Conservation (phyloP, 2,888 invertebrate species). For the Poecilus cupreus region DNA sequence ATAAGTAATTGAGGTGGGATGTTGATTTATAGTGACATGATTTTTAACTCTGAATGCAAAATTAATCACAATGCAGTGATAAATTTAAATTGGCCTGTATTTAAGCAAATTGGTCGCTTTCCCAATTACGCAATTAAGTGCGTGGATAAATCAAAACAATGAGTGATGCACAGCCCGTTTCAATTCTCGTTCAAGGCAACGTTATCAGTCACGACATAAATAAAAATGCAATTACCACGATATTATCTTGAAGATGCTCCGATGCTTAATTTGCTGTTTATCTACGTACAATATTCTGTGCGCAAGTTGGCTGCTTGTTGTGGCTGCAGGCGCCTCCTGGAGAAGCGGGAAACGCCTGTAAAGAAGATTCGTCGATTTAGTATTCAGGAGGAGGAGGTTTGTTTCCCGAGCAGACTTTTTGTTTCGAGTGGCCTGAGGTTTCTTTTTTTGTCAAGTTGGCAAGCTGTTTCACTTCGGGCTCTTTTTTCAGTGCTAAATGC, state of each 20-base stretch:
- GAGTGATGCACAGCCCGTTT: background rate
- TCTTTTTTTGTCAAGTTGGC: conserved; percentile 58
- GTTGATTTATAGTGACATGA: conserved; percentile 30
- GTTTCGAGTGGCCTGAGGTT: conserved; percentile 58
- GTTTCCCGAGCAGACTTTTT: conserved; percentile 50
- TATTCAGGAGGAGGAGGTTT: conserved; percentile 50
- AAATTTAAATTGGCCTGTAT: conserved; percentile 3
- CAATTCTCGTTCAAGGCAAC: background rate
- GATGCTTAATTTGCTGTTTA: conserved; percentile 62
- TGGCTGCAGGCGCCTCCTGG: conserved; percentile 11
- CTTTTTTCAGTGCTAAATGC: conserved; percentile 56
- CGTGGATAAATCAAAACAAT: background rate
- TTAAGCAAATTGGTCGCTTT: conserved; percentile 28
- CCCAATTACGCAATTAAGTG: background rate
- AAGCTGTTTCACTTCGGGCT: conserved; percentile 58
- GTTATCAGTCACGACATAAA: conserved; percentile 64
- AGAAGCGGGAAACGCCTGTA: conserved; percentile 16
- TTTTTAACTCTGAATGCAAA: background rate
- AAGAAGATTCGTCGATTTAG: conserved; percentile 40
- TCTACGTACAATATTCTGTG: conserved; percentile 44
- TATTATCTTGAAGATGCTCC: conserved; percentile 68
- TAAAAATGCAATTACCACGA: conserved; percentile 69
- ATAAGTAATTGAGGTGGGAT: conserved; percentile 24
- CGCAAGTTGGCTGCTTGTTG: conserved; percentile 37
- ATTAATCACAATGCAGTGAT: conserved; percentile 26